Conservation (phyloP, 2,113 vertebrate species). For the Tachysurus fulvidraco region DNA sequence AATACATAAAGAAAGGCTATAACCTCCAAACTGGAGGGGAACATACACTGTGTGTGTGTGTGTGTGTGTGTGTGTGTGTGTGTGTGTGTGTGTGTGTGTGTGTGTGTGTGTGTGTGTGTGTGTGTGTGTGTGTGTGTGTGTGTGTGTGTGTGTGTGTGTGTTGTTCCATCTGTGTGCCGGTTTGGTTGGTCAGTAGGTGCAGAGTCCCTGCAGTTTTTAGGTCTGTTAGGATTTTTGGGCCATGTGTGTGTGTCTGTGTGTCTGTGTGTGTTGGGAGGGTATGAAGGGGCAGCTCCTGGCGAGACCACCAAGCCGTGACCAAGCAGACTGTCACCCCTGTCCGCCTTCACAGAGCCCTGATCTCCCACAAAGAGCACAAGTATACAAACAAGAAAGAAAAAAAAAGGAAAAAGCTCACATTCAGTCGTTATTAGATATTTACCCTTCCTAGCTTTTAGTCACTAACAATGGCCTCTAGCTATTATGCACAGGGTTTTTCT, state of each 20-base stretch:
- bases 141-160: conserved; percentile 1
- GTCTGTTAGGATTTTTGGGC: conserved; percentile 58
- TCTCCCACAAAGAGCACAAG: conserved; percentile 51
- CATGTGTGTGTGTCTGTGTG: conserved; percentile 63
- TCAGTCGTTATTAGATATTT: neutral
- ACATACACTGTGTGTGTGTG: neutral
- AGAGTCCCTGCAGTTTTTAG: conserved; percentile 55
- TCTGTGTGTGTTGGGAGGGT: conserved; percentile 46
- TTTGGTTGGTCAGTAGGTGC: conserved; percentile 60
- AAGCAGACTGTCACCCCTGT: conserved; percentile 63
- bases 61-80: conserved; percentile 25
- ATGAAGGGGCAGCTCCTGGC: conserved; percentile 52
- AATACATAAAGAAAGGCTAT: neutral
- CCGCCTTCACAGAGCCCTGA: conserved; percentile 57
- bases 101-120: neutral
- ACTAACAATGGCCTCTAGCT: neutral
- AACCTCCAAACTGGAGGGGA: conserved; percentile 8
- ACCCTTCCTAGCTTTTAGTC: neutral
- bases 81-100: conserved; percentile 2
- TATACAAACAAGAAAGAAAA: conserved; percentile 45
- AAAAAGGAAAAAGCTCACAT: neutral
- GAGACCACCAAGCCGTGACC: conserved; percentile 66
- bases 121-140: conserved; percentile 27
- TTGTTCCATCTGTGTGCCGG: conserved; percentile 64
- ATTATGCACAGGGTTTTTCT: neutral